phyloP scores from a whole-genome alignment of 2,113 vertebrate genomes.

The Lepidothrix coronata region DNA sequence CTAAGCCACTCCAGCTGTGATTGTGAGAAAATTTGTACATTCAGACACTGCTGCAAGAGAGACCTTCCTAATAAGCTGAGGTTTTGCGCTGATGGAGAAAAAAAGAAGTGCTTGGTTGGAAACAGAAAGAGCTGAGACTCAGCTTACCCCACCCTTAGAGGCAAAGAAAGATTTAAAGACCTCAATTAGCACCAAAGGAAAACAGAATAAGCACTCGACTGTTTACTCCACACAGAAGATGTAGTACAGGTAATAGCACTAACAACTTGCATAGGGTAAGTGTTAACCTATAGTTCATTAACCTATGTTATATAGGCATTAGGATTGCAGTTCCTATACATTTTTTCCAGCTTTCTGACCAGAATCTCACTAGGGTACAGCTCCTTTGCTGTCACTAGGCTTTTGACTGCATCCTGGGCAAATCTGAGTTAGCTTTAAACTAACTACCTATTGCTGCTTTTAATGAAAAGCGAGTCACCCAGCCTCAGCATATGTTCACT shows the following conservation, averaged over 20 bases:
- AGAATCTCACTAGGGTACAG: background rate
- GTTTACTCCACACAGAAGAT: background rate
- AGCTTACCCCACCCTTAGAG: background rate
- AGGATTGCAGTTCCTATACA: background rate
- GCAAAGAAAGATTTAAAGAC: constrained; percentile 5
- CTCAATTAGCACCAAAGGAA: background rate
- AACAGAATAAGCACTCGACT: background rate
- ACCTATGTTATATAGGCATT: background rate
- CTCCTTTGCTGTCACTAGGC: background rate
- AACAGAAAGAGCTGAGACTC: background rate
- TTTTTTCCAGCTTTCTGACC: background rate
- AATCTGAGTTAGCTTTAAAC: background rate
- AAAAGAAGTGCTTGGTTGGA: background rate
- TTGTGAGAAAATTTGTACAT: constrained; percentile 26
- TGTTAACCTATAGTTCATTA: background rate
- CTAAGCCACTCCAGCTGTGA: constrained; percentile 34
- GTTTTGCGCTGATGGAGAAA: background rate
- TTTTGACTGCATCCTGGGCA: background rate
- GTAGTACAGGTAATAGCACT: background rate
- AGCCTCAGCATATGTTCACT: background rate
- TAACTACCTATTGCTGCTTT: background rate
- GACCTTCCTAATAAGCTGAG: constrained; percentile 43
- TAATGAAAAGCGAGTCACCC: background rate
- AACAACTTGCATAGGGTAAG: background rate
- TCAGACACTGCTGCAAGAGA: constrained; percentile 22